phyloP scores from a whole-genome alignment of 2,797 vertebrate species.

The Chelon labrosus region DNA sequence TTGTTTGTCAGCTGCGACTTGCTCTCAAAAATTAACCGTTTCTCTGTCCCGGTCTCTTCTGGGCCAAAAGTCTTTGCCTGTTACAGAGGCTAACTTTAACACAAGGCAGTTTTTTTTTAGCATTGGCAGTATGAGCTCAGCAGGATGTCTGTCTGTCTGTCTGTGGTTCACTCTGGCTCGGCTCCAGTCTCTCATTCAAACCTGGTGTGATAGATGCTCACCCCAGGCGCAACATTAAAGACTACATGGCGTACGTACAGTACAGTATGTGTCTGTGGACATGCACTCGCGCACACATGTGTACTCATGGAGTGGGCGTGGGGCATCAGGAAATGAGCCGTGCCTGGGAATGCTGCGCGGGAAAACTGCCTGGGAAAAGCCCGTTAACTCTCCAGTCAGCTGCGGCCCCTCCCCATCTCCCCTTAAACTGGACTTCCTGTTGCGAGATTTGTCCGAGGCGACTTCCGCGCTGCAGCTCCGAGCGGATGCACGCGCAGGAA shows the following conservation, averaged over 20 bases:
- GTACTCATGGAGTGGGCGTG: slow-evolving; percentile 47
- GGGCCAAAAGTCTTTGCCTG: slow-evolving; percentile 1
- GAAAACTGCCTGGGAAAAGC: slow-evolving; percentile 77
- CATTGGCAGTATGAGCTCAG: slow-evolving; percentile 4
- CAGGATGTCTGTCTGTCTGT: slow-evolving; percentile 26
- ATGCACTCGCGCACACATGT: slow-evolving; percentile 13
- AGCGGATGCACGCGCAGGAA: slow-evolving; percentile 35
- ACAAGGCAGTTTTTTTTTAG: neutral
- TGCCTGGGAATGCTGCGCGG: slow-evolving; percentile 75
- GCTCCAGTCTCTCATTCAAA: slow-evolving; percentile 18
- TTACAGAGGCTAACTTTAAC: neutral
- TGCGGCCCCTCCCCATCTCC: slow-evolving; percentile 56
- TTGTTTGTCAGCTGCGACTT: neutral
- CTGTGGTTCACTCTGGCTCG: slow-evolving; percentile 32
- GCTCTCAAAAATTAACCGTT: too few species aligned
- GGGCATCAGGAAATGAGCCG: slow-evolving; percentile 77
- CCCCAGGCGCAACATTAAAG: slow-evolving; percentile 59
- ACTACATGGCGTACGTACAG: slow-evolving; percentile 2
- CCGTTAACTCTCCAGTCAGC: slow-evolving; percentile 48
- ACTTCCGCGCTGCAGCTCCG: slow-evolving; percentile 54
- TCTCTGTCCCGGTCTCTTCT: too few species aligned
- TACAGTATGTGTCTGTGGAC: slow-evolving; percentile 26
- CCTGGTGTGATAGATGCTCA: slow-evolving; percentile 29
- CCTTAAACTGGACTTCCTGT: slow-evolving; percentile 74
- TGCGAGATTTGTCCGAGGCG: slow-evolving; percentile 34